A percentile compares a stretch with the other conserved stretches of the same genome.
phyloP scores from a whole-genome alignment of 2,797 vertebrate genomes.

The Neomorphus geoffroyi region DNA sequence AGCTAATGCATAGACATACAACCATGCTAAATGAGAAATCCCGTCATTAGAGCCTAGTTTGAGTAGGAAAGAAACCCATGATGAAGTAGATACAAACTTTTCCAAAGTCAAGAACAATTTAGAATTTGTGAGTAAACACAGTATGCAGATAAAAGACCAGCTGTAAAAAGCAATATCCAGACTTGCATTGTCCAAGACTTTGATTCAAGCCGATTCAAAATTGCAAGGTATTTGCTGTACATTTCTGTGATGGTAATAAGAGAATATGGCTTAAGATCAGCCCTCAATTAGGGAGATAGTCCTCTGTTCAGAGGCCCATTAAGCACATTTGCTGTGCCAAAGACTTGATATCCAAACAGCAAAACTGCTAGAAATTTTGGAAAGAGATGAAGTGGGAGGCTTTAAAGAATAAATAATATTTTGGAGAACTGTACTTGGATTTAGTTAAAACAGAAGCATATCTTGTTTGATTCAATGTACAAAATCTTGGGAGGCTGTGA shows the following conservation, averaged over 20 bases:
- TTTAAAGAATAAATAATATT: background rate
- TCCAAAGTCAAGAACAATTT: background rate
- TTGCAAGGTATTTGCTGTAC: background rate
- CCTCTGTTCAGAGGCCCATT: background rate
- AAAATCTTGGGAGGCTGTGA: background rate
- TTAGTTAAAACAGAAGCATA: slow-evolving; percentile 12
- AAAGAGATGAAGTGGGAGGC: background rate
- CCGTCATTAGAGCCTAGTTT: background rate
- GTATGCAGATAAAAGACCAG: background rate
- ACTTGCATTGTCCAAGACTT: background rate
- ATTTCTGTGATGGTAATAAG: background rate
- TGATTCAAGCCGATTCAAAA: background rate
- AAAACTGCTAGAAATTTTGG: slow-evolving; percentile 30
- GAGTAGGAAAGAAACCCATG: background rate
- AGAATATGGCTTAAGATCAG: slow-evolving; percentile 7
- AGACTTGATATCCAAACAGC: background rate
- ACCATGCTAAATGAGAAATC: background rate
- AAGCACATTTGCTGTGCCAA: slow-evolving; percentile 20
- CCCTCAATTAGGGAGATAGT: slow-evolving; percentile 10
- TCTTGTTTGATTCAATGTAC: background rate
- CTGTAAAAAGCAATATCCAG: background rate
- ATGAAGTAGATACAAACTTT: background rate
- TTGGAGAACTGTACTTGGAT: slow-evolving; percentile 3
- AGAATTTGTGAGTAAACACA: background rate
- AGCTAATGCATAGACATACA: background rate